Base-by-base conservation (phyloP, 2,113 vertebrate genomes). In the Synchiropus splendidus region DNA sequence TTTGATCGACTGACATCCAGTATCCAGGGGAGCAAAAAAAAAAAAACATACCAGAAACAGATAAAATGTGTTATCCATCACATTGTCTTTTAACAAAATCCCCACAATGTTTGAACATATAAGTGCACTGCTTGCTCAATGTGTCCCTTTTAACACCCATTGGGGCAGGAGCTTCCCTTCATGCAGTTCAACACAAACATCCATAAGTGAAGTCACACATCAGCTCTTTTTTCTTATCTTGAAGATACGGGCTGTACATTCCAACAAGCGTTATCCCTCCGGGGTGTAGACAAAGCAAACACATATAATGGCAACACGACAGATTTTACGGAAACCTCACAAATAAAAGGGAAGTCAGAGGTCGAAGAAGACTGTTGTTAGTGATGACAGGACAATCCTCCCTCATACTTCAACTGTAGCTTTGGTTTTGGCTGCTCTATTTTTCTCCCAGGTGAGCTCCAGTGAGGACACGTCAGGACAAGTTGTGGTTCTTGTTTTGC, bases 221-320 rank as follows among this genome's bases (percentile, higher is more conserved):
- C 56, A 64, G 42, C 39, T 62, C 42, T 60, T 61, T 58, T 50
- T 48, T 43, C 51, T 57, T 58, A 77, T 47, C 5, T 31, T 16
- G 4, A 38, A 51, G 48, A 55, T 55, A 46, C 4, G 30, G 16
- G 49, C 40, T 41, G 30, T 16, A 44, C 67, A 66, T 70, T 72
- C 69, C 68, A 41, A 21, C 9, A 42, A 47, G 36, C 52, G 48
- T 51, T 53, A 53, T 65, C 37, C 39, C 18, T 18, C 18, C 9
- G 12, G 13, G 2, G 10, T 60, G 71, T 61, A 72, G 71, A 72
- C 72, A 78, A 70, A 76, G 35, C 67, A 79, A 70, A 69, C 38
- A 48, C 18, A n/a, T 36, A 50, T 73, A 43, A 63, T 66, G 54
- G 49, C 49, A 74, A 62, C 57, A 74, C 8, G 8, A 37, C 9